Evolutionary conservation across 2,113 vertebrate species (phyloP).

Genomic region (Scomber scombrus): DNA sequence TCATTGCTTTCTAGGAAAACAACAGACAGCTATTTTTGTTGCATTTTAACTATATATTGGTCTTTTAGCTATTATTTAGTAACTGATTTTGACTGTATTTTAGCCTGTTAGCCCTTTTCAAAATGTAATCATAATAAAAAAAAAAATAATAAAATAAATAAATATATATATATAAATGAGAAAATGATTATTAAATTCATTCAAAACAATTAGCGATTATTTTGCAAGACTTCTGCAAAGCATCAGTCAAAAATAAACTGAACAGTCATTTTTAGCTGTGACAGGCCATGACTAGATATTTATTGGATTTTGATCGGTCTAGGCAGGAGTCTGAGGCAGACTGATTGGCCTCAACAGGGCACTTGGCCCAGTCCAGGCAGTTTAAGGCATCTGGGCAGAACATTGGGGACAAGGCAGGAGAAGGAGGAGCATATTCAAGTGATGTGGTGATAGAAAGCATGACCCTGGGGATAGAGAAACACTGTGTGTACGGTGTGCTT

Average conservation of each 20-base stretch:
- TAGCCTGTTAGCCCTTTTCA: too few species aligned
- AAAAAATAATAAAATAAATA: too few species aligned
- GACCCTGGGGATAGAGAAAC: conserved; percentile 3
- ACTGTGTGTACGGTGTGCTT: not conserved
- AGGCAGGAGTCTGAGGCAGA: not conserved
- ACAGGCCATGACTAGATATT: not conserved
- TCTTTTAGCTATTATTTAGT: not conserved
- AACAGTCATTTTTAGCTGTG: not conserved
- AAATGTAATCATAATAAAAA: too few species aligned
- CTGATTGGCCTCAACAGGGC: conserved; percentile 16
- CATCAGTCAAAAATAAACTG: not conserved
- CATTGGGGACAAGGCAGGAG: not conserved
- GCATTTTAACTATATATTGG: not conserved
- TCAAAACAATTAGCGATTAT: not conserved
- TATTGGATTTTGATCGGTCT: conserved; percentile 2
- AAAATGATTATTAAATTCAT: too few species aligned
- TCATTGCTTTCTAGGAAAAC: conserved; percentile 19
- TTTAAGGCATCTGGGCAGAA: not conserved
- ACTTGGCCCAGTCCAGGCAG: not conserved
- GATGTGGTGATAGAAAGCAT: not conserved
- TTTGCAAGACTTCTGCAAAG: not conserved
- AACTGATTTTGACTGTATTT: not conserved
- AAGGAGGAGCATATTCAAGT: conserved; percentile 6
- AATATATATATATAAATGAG: too few species aligned
- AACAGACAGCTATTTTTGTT: not conserved